Conservation (phyloP, 2,888 invertebrate species). For the Oscheius sp. region DNA sequence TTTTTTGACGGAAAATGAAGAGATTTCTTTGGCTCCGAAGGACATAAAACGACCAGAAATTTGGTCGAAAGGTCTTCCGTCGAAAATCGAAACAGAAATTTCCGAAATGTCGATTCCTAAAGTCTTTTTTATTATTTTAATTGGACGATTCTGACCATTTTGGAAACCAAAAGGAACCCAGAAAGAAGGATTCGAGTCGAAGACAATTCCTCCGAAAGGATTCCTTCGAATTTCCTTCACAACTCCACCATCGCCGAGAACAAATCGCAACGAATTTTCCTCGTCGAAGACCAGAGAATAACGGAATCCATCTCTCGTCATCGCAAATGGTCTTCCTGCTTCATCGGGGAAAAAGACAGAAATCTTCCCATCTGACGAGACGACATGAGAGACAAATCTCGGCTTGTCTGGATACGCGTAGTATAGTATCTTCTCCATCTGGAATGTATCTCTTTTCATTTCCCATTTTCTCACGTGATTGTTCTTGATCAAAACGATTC, state of each 20-base stretch:
- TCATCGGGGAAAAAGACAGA: constrained; percentile 42
- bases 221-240: constrained; percentile 24
- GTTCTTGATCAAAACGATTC: constrained; percentile 29
- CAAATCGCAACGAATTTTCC: constrained; percentile 27
- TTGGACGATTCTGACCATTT: constrained; percentile 28
- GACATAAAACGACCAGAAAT: constrained; percentile 41
- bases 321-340: constrained; percentile 34
- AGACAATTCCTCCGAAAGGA: constrained; percentile 32
- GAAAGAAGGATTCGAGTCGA: constrained; percentile 5
- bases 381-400: constrained; percentile 41
- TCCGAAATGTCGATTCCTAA: constrained; percentile 42
- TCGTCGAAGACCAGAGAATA: constrained; percentile 36
- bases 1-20: constrained; percentile 25
- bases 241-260: constrained; percentile 30
- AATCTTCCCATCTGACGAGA: constrained; percentile 32
- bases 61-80: constrained; percentile 43
- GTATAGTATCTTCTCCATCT: constrained; percentile 28
- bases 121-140: too few relatives aligned
- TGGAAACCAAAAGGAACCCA: constrained; percentile 44
- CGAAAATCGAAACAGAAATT: constrained; percentile 33
- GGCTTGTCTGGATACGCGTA: constrained; percentile 37
- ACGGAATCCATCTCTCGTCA: constrained; percentile 35
- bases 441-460: background rate
- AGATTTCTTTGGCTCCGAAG: constrained; percentile 30
- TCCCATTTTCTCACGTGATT: background rate